Percentiles rank a stretch among this genome's conserved stretches.
phyloP scores from a whole-genome alignment of 2,113 vertebrate genomes.

The Anguilla japonica region DNA sequence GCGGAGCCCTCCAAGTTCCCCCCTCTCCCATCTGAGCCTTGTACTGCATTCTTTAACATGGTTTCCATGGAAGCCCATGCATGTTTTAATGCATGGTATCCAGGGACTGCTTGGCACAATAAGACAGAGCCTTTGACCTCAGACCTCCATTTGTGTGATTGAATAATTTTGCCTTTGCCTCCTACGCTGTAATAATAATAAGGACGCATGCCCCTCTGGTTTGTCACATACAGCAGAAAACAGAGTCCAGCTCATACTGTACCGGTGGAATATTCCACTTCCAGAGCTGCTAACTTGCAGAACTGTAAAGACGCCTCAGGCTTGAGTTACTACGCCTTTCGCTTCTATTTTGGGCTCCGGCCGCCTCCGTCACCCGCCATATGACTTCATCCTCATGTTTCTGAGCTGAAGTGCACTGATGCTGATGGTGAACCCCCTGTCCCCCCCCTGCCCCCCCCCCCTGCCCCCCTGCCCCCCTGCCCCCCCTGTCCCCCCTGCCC shows the following conservation, averaged over 20 bases:
- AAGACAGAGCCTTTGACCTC: neutral
- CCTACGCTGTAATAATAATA: neutral
- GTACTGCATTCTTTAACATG: no score
- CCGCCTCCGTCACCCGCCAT: neutral
- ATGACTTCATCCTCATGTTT: neutral
- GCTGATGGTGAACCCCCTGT: no score
- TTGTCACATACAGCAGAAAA: no score
- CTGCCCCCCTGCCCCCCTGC: neutral
- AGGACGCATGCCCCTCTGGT: neutral
- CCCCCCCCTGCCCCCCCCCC: no score
- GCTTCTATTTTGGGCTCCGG: neutral
- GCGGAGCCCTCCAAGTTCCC: no score
- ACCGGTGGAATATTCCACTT: no score
- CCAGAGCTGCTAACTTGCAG: neutral
- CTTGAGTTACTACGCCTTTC: neutral
- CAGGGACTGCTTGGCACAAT: no score
- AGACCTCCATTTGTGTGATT: neutral
- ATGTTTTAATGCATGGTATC: no score
- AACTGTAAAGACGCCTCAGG: no score
- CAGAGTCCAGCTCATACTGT: no score
- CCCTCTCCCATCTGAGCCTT: neutral
- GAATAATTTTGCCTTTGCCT: neutral
- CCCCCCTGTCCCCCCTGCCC: slow-evolving; percentile 6
- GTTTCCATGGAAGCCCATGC: no score
- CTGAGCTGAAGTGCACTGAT: no score